phyloP scores from a whole-genome alignment of 2,888 invertebrate genomes.

The Drosophila atripex region DNA sequence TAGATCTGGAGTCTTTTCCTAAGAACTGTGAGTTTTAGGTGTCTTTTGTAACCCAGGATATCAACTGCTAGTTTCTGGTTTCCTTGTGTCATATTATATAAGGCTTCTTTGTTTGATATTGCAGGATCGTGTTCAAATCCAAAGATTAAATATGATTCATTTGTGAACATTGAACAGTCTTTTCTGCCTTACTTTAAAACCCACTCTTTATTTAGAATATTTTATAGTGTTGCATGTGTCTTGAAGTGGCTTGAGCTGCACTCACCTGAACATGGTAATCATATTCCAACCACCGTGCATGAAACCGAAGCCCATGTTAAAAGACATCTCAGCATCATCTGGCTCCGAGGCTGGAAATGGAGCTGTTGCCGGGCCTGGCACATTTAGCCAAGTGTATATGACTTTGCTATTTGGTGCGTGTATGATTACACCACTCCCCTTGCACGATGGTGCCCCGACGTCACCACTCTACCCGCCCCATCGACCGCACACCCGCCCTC shows the following conservation, averaged over 20 bases:
- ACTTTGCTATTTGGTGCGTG: constrained; percentile 65
- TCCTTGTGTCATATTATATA: constrained; percentile 3
- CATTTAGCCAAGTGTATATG: constrained; percentile 35
- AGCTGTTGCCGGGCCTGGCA: constrained; percentile 4
- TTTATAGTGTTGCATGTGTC: not conserved
- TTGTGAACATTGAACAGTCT: no score
- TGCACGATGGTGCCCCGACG: not conserved
- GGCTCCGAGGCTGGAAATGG: constrained; percentile 22
- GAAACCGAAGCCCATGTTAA: constrained; percentile 28
- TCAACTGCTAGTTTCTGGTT: not conserved
- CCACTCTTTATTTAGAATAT: not conserved
- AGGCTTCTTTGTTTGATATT: not conserved
- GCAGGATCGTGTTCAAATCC: not conserved
- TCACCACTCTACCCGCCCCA: constrained; percentile 9
- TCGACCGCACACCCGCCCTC: constrained; percentile 33
- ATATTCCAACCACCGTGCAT: constrained; percentile 25
- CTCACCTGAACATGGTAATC: not conserved
- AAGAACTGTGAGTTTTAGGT: constrained; percentile 16
- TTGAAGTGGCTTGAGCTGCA: constrained; percentile 1
- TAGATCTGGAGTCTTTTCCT: constrained; percentile 7
- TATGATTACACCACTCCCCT: constrained; percentile 56
- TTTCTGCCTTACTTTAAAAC: no score
- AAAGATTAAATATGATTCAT: not conserved
- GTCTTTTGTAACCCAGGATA: constrained; percentile 8
- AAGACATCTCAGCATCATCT: constrained; percentile 8